These are phyloP conservation scores for Nyctalus aviator DNA, from an alignment of 2,797 vertebrate species.

Conservation along the genomic window DNA sequence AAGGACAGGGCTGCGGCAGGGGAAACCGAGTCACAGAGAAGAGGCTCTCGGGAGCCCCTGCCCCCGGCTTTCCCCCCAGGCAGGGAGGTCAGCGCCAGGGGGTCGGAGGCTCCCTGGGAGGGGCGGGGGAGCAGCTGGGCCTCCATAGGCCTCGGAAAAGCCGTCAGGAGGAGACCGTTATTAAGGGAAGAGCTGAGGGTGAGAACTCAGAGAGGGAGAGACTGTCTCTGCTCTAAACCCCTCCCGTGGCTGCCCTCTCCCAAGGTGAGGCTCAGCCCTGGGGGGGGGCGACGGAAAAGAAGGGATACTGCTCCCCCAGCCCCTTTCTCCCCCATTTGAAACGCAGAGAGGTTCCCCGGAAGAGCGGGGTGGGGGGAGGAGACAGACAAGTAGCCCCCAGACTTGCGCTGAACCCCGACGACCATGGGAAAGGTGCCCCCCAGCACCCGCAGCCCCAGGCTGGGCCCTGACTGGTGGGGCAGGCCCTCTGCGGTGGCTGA, in stretches of 20 bases:
- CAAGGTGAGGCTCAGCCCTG: constrained; percentile 3
- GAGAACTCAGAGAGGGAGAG: not conserved
- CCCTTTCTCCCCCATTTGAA: constrained; percentile 53
- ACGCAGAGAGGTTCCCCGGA: not conserved
- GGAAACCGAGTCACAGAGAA: not conserved
- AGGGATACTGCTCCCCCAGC: constrained; percentile 47
- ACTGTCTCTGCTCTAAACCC: not conserved
- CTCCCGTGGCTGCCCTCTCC: not conserved
- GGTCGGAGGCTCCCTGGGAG: not conserved
- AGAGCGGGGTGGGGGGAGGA: not conserved
- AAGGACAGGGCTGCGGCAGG: not conserved
- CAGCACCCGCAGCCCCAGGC: constrained; percentile 17
- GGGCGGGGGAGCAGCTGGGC: not conserved
- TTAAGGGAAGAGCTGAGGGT: not conserved
- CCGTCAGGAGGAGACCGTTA: not conserved
- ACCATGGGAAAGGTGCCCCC: not conserved
- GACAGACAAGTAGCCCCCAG: constrained; percentile 8
- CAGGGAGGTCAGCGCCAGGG: accelerated
- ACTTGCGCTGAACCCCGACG: not conserved
- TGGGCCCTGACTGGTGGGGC: not conserved
- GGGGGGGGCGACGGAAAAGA: constrained; percentile 50
- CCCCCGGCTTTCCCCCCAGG: not conserved
- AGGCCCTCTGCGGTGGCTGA: not conserved
- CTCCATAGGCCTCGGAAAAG: not conserved
- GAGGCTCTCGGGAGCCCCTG: not conserved